Base-by-base conservation (phyloP, 1,140 invertebrate species). In the Drosophila rufa region DNA sequence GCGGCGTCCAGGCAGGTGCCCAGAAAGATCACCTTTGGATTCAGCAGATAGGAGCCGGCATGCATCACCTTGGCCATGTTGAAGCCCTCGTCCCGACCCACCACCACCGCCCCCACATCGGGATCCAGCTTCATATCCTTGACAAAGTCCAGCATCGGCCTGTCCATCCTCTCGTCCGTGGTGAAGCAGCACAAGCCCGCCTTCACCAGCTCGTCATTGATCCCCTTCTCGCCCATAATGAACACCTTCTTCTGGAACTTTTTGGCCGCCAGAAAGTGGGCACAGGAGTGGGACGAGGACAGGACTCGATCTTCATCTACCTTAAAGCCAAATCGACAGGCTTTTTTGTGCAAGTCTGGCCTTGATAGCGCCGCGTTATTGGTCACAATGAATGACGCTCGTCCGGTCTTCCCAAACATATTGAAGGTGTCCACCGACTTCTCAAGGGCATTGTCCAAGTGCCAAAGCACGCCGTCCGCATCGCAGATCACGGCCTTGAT, bases 381-480 rank as follows among this genome's bases (percentile, higher is more conserved):
- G 7, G 67, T 76, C 9, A 69, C 67, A 9, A 90, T 43, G 15
- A 68, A 77, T 1, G 17, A 51, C 9, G 51, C 43, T 22, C 65
- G 50, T 3, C 86, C 86, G 1, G 36, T 36, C 0, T 62, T 4
- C 2, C 19, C 27, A 0, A 85, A 1, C 3, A 17, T 15, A 15
- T 90, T 91, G 12, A 85, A 91, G 3, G 61, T 58, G 0, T 85
- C 82, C 14, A 30, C 53, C 0, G 86, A 45, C 0, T 79, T 68
- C 1, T 74, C 47, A 22, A 86, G 45, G 4, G 75, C 22, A 0
- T 56, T 22, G 2, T 73, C 11, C 2, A 80, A 57, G 33, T 78
- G 48, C 85, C 85, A 90, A 6, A 90, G 55, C 2, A 90, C 85
- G 6, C 85, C 85, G 22, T 91, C 85, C 0, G 67, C 82, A 80